Evolutionary conservation across 1,140 invertebrate genomes (phyloP), one percentile per base, ranked within the genome.

Genomic region (Drosophila orena): DNA sequence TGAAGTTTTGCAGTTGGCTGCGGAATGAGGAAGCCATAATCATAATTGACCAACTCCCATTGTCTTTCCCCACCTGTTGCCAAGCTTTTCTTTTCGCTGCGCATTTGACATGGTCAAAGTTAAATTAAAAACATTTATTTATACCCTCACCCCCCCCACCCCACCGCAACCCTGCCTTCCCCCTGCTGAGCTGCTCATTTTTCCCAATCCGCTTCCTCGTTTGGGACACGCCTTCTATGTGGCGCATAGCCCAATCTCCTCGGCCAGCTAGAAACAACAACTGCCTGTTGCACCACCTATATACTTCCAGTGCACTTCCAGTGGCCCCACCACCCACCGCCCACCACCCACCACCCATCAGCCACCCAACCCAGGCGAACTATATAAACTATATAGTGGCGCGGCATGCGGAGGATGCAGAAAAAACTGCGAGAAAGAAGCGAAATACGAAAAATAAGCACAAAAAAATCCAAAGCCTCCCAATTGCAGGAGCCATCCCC

Each of bases 121-220:
- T 88, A 88, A 88, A 88, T 88, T 88, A 88, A 89, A 84, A 70
- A 73, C 75, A 89, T 73, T 89, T 88, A 88, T 81, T 83, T 57
- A 17, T 17, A n/a, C n/a, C n/a, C n/a, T 34, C 22, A 4, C 37
- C 12, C 5, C 14, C 37, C n/a, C n/a, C 50, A 12, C 6, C 15
- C 27, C 27, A 37, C 4, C 34, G 12, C n/a, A 11, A 40, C 17
- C 5, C 10, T 1, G 1, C 10, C 17, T 17, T 8, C 35, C 35
- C 20, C 27, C 58, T 60, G 37, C 11, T 38, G 4, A 14, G 11
- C 5, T 38, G 8, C 4, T 38, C 37, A 38, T 14, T 66, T 42
- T 59, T 50, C 49, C 35, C 53, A 57, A 55, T 59, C 70, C 49
- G 47, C 22, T 57, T 65, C 53, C 53, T 37, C 43, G 59, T 62